phyloP scores from a whole-genome alignment of 2,797 vertebrate genomes.

The Chaenodraco wilsoni region DNA sequence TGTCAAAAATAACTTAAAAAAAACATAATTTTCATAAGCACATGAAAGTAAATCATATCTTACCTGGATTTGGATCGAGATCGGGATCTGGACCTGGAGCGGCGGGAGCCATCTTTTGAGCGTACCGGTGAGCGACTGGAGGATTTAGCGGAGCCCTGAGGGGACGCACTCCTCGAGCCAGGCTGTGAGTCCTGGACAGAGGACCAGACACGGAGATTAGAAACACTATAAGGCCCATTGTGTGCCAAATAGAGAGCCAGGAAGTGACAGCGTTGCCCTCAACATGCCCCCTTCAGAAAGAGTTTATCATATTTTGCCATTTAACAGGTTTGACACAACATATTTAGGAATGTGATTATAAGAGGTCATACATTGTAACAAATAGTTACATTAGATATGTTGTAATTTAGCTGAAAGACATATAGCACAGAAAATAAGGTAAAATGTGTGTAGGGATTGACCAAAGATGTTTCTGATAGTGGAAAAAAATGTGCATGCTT shows the following conservation, averaged over 20 bases:
- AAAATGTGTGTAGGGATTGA: conserved; percentile 52
- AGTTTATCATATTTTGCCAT: conserved; percentile 35
- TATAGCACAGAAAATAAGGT: conserved; percentile 33
- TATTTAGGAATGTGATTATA: conserved; percentile 24
- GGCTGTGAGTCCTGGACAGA: conserved; percentile 92
- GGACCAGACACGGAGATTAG: conserved; percentile 78
- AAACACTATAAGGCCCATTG: conserved; percentile 62
- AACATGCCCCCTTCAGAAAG: conserved; percentile 53
- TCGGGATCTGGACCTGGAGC: conserved; percentile 87
- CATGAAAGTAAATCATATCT: not conserved
- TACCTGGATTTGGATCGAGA: conserved; percentile 88
- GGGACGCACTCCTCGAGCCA: conserved; percentile 93
- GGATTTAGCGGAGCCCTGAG: conserved; percentile 91
- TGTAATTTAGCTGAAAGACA: conserved; percentile 56
- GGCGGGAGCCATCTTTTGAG: conserved; percentile 92
- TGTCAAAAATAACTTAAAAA: not conserved
- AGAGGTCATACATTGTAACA: conserved; percentile 36
- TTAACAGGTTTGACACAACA: conserved; percentile 51
- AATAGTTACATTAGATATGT: conserved; percentile 33
- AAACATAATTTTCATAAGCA: not conserved
- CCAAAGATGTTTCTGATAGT: conserved; percentile 67
- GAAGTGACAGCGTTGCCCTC: conserved; percentile 51
- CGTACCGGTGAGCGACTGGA: conserved; percentile 88
- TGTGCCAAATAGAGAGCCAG: conserved; percentile 41
- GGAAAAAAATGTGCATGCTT: conserved; percentile 76